These are phyloP conservation scores for Eleginops maclovinus DNA, from an alignment of 2,113 vertebrate species.

Conservation along the genomic window DNA sequence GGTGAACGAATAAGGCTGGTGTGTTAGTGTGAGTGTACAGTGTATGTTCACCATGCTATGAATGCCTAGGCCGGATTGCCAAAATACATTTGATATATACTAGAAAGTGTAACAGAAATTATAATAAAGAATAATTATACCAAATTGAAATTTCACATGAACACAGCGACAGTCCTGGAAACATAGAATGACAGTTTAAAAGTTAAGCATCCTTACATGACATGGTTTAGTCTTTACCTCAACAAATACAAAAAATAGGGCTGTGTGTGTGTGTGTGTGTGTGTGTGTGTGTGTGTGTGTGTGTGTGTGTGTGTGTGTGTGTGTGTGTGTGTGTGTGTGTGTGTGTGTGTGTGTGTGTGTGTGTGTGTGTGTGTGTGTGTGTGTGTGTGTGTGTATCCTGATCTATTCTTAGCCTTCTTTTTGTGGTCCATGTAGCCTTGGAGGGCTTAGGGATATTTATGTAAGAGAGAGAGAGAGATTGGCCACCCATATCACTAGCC, in stretches of 20 bases:
- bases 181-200: neutral
- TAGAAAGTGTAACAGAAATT: neutral
- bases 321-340: too few relatives aligned
- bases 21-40: conserved; percentile 15
- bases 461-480: conserved; percentile 52
- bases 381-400: conserved; percentile 26
- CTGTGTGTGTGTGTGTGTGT: conserved; percentile 17
- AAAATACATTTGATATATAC: neutral
- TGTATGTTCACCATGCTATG: neutral
- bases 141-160: too few relatives aligned
- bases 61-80: neutral
- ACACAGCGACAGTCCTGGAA: neutral
- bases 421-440: conserved; percentile 65
- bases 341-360: too few relatives aligned
- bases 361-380: conserved; percentile 31
- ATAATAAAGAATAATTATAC: too few relatives aligned
- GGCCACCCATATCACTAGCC: conserved; percentile 32
- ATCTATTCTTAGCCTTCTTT: conserved; percentile 72
- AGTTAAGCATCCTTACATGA: conserved; percentile 1
- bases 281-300: too few relatives aligned
- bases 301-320: too few relatives aligned
- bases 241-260: conserved; percentile 1
- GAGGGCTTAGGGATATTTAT: conserved; percentile 69
- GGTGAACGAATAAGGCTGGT: conserved; percentile 45
- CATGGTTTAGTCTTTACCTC: neutral